These are phyloP conservation scores for Drosophila elegans DNA, from an alignment of 1,140 invertebrate genomes.

Conservation along the genomic window DNA sequence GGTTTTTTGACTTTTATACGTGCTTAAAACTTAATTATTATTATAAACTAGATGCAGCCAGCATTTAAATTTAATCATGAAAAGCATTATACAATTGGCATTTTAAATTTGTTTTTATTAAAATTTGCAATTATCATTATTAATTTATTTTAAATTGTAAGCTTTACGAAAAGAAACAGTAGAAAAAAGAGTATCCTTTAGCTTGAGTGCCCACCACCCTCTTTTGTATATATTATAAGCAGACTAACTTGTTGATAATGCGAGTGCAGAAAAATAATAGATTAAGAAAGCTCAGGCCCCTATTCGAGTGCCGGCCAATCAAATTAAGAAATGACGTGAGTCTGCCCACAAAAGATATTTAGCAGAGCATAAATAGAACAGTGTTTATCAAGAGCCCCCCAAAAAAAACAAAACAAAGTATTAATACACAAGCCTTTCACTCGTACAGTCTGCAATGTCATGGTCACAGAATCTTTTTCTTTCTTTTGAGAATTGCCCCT, in stretches of 20 bases:
- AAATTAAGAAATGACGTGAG: slow-evolving; percentile 74
- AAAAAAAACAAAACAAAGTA: not conserved
- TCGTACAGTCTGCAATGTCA: slow-evolving; percentile 35
- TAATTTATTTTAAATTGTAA: too few species aligned
- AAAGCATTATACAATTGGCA: too few species aligned
- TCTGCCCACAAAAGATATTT: slow-evolving; percentile 33
- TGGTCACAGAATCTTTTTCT: slow-evolving; percentile 29
- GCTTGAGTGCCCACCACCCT: not conserved
- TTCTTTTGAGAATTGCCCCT: slow-evolving; percentile 17
- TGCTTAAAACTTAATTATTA: not conserved
- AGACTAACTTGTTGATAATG: slow-evolving; percentile 30
- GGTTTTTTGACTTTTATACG: not conserved
- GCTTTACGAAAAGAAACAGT: too few species aligned
- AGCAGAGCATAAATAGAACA: slow-evolving; percentile 32
- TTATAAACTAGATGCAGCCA: not conserved
- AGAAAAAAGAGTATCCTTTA: not conserved
- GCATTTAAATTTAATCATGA: not conserved
- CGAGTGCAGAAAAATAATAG: slow-evolving; percentile 44
- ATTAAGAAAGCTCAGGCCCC: slow-evolving; percentile 41
- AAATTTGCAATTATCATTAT: too few species aligned
- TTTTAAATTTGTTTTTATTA: too few species aligned
- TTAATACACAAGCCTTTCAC: slow-evolving; percentile 25
- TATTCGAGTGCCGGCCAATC: slow-evolving; percentile 38
- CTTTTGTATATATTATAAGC: slow-evolving; percentile 24
- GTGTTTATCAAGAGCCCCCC: slow-evolving; percentile 27